phyloP scores from a whole-genome alignment of 2,797 vertebrate genomes.

The Galagoides demidoff region DNA sequence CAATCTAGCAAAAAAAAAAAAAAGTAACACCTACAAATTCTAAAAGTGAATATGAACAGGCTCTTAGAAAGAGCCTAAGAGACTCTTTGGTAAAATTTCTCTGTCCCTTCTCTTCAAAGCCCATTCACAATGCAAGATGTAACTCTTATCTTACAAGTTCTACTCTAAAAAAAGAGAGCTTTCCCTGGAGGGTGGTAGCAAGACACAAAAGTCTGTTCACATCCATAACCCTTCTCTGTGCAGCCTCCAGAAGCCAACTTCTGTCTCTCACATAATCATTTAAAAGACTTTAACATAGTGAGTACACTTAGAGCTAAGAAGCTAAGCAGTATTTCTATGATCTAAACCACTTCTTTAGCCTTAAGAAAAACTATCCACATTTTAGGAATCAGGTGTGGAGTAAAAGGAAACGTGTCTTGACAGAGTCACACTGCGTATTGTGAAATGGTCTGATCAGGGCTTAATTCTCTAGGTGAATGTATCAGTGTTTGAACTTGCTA shows the following conservation, averaged over 20 bases:
- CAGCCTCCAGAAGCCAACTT: not conserved
- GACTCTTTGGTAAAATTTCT: not conserved
- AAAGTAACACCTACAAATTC: not conserved
- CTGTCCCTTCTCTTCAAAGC: not conserved
- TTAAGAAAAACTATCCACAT: not conserved
- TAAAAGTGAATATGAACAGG: not conserved
- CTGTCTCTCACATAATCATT: not conserved
- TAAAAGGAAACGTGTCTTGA: not conserved
- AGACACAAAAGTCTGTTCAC: too few species aligned
- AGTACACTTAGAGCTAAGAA: not conserved
- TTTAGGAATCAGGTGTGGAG: not conserved
- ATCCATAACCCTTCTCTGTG: not conserved
- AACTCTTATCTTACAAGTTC: not conserved
- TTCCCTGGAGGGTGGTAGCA: too few species aligned
- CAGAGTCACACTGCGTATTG: not conserved
- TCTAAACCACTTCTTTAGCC: not conserved
- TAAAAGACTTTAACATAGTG: not conserved
- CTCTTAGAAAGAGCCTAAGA: not conserved
- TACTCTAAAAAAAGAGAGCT: too few species aligned
- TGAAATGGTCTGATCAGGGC: not conserved
- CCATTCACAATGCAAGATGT: not conserved
- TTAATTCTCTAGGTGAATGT: not conserved
- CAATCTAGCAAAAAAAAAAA: not conserved
- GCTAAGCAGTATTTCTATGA: not conserved
- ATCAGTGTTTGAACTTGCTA: conserved; percentile 40